phyloP scores from a whole-genome alignment of 1,140 invertebrate genomes.

The Drosophila tristis region DNA sequence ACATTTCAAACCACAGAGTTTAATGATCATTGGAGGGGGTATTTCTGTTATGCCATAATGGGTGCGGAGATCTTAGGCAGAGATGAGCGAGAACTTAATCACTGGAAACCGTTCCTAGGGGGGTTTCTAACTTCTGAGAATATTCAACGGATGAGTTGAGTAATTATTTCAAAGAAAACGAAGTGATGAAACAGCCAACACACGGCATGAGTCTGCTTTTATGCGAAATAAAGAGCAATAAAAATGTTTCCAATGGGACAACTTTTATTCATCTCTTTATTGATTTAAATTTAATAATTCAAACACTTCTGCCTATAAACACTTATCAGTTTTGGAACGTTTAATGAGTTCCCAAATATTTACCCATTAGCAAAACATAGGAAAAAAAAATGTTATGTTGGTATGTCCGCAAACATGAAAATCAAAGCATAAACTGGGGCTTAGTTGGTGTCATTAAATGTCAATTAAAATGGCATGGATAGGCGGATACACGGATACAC shows the following conservation, averaged over 20 bases:
- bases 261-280: background rate
- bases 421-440: constrained; percentile 39
- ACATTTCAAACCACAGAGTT: constrained; percentile 5
- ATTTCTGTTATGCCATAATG: constrained; percentile 10
- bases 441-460: constrained; percentile 63
- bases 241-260: too few relatives aligned
- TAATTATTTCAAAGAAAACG: too few relatives aligned
- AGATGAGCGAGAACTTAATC: constrained; percentile 12
- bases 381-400: too few relatives aligned
- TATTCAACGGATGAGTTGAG: background rate
- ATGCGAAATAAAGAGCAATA: too few relatives aligned
- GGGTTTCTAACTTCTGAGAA: background rate
- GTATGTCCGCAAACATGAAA: constrained; percentile 14
- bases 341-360: background rate
- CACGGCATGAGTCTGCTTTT: too few relatives aligned
- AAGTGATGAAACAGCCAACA: too few relatives aligned
- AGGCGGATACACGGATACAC: constrained; percentile 24
- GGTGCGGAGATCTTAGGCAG: constrained; percentile 12
- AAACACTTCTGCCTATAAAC: background rate
- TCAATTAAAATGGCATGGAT: constrained; percentile 65
- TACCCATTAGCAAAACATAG: background rate
- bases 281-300: background rate
- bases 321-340: background rate
- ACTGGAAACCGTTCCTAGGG: too few relatives aligned
- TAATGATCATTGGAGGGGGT: constrained; percentile 51